phyloP scores from a whole-genome alignment of 1,140 invertebrate genomes.

The Drosophila miranda region DNA sequence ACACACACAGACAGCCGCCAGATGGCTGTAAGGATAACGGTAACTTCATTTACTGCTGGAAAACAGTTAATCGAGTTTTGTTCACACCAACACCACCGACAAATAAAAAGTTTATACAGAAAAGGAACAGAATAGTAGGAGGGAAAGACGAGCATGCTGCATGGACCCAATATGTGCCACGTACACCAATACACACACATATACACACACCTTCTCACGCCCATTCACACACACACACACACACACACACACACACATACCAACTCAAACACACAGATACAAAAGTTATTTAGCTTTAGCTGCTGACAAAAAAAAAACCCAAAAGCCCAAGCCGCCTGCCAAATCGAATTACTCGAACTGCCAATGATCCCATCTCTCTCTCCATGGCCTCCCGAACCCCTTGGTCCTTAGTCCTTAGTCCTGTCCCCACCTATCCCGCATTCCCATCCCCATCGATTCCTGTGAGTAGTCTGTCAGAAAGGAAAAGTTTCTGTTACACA shows the following conservation, averaged over 20 bases:
- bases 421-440: no score
- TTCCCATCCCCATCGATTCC: neutral
- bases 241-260: conserved; percentile 22
- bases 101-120: neutral
- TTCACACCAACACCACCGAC: conserved; percentile 6
- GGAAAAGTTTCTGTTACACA: conserved; percentile 26
- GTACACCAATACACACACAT: conserved; percentile 13
- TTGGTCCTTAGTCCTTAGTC: neutral
- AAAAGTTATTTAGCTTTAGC: conserved; percentile 24
- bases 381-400: neutral
- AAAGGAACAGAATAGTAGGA: conserved; percentile 11
- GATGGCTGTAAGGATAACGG: conserved; percentile 31
- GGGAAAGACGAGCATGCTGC: conserved; percentile 56
- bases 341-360: conserved; percentile 40
- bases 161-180: conserved; percentile 42
- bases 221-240: conserved; percentile 16
- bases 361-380: conserved; percentile 9
- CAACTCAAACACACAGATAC: conserved; percentile 13
- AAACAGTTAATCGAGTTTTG: conserved; percentile 45
- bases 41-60: conserved; percentile 41
- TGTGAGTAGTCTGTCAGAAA: neutral
- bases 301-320: conserved; percentile 24
- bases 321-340: conserved; percentile 37
- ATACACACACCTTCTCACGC: conserved; percentile 10
- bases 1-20: conserved; percentile 25